Percentiles rank a stretch among this genome's conserved stretches.
Conservation (phyloP, 2,888 invertebrate species). For the Ormyrus nitidulus region DNA sequence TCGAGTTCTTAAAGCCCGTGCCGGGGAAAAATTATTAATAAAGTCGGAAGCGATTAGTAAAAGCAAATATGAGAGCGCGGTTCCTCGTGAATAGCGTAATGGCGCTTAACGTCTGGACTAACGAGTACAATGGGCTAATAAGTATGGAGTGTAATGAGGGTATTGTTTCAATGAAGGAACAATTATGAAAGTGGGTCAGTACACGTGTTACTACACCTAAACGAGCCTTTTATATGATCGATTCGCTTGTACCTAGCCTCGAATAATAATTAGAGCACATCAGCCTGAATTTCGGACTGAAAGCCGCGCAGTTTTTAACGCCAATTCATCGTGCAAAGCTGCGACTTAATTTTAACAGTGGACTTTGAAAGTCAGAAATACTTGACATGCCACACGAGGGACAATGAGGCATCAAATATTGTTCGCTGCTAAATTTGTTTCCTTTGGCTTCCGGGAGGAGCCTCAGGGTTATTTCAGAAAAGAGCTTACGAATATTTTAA, state of each 20-base stretch:
- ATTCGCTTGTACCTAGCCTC: slow-evolving; percentile 1
- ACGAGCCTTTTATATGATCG: slow-evolving; percentile 4
- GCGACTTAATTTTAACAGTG: too few relatives aligned
- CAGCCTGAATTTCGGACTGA: too few relatives aligned
- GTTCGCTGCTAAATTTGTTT: too few relatives aligned
- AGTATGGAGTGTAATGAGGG: slow-evolving; percentile 38
- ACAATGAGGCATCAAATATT: too few relatives aligned
- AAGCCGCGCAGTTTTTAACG: too few relatives aligned
- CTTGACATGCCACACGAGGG: too few relatives aligned
- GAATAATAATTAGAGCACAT: slow-evolving; percentile 1
- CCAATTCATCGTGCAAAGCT: too few relatives aligned
- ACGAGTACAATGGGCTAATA: slow-evolving; percentile 31
- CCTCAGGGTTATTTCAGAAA: background rate
- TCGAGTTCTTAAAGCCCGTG: background rate
- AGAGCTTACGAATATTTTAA: background rate
- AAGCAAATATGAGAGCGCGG: background rate
- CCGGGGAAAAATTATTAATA: slow-evolving; percentile 29
- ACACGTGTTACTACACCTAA: background rate
- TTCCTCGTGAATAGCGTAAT: slow-evolving; percentile 27
- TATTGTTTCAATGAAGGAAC: slow-evolving; percentile 67
- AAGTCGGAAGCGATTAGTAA: background rate
- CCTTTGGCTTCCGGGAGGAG: too few relatives aligned
- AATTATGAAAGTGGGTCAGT: slow-evolving; percentile 68
- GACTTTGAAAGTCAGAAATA: too few relatives aligned
- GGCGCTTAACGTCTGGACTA: slow-evolving; percentile 28